These are phyloP conservation scores for Tapera naevia DNA, from an alignment of 2,797 vertebrate genomes.

Conservation along the genomic window DNA sequence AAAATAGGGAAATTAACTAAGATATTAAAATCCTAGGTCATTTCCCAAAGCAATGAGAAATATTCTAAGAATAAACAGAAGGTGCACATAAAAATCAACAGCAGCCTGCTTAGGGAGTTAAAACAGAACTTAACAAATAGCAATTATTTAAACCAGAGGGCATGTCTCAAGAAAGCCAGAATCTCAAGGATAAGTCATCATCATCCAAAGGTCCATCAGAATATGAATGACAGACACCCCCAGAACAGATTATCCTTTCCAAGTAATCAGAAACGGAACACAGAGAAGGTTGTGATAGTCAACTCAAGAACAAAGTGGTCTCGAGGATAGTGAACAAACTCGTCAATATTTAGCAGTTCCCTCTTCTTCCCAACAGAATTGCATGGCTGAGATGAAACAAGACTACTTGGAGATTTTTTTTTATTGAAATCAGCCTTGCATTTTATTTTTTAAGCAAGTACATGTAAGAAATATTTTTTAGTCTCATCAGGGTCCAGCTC, in stretches of 20 bases:
- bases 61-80: neutral
- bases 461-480: neutral
- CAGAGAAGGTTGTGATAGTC: neutral
- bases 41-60: neutral
- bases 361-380: neutral
- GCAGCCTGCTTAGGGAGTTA: neutral
- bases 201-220: neutral
- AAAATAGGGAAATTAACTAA: neutral
- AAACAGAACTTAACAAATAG: neutral
- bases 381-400: neutral
- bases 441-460: neutral
- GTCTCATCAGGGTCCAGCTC: neutral
- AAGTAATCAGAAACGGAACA: neutral
- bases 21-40: neutral
- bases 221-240: neutral
- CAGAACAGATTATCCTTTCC: neutral
- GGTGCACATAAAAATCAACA: neutral
- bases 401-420: neutral
- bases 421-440: neutral
- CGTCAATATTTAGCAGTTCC: neutral
- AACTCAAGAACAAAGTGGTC: neutral
- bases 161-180: neutral
- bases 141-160: neutral
- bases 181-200: neutral
- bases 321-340: neutral